Base-by-base conservation (phyloP, 2,113 vertebrate species). In the Cyphomyrus discorhynchus region DNA sequence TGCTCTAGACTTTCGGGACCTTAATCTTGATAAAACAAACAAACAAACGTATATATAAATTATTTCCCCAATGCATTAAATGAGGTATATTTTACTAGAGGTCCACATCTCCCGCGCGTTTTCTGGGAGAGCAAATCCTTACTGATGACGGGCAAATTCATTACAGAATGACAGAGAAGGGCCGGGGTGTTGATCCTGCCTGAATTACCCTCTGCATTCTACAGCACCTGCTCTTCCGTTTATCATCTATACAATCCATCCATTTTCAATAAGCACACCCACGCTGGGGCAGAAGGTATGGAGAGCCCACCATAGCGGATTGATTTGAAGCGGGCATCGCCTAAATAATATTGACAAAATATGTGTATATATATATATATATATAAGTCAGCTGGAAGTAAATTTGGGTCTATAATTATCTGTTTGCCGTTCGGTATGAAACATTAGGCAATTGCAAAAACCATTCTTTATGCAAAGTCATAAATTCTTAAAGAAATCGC, bases 11-110 rank as follows among this genome's bases (percentile, higher is more conserved):
- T 13, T 89, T 89, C 19, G 6, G 21, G 77, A 52, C 47, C 19
- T 47, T 88, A 77, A 86, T 77, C 31, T 70, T n/a, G 42, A 70
- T 58, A 52, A 31, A 46, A 58, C 2, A 87, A 56, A 19, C 24
- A 66, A 66, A 70, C 11, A 89, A 31, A 70, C 27, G 5, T 74
- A 35, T 74, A 77, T 86, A 86, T 58, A 58, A 31, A 46, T 27
- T 88, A 90, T 88, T 88, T 90, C 89, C 86, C 89, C 49, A 35
- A 70, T 83, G 85, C 11, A 88, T 82, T 56, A 47, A n/a, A 87
- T 80, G 19, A 17, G 24, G n/a, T 58, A 53, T 52, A 88, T 74
- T 46, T 88, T 49, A 88, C 88, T 84, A 19, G 24, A 58, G 88
- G 8, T 49, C n/a, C 58, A 66, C 52, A 88, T 88, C 86, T 49